phyloP scores from a whole-genome alignment of 2,888 invertebrate species.

The Salpingus planirostris region DNA sequence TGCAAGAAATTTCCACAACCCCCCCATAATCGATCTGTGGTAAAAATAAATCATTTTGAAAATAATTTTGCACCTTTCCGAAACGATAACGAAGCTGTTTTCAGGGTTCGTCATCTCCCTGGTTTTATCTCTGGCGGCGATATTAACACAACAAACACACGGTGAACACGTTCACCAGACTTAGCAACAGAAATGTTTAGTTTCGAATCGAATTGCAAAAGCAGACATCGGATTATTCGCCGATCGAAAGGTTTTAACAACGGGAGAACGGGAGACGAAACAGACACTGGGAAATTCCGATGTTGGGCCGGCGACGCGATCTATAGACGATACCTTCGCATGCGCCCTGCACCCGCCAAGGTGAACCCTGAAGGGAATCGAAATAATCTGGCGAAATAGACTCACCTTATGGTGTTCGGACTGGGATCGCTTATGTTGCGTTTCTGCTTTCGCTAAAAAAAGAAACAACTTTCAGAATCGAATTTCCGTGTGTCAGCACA shows the following conservation, averaged over 20 bases:
- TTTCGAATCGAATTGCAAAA: too few species aligned
- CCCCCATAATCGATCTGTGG: not conserved
- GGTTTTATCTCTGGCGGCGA: too few species aligned
- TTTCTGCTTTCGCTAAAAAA: slow-evolving; percentile 53
- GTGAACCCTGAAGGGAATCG: slow-evolving; percentile 1
- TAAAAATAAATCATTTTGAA: not conserved
- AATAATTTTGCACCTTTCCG: slow-evolving; percentile 9
- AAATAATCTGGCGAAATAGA: too few species aligned
- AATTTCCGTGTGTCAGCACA: not conserved
- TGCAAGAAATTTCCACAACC: too few species aligned
- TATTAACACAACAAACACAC: too few species aligned
- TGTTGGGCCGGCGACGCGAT: slow-evolving; percentile 12
- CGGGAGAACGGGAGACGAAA: slow-evolving; percentile 7
- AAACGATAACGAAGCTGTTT: slow-evolving; percentile 12
- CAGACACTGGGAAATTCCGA: slow-evolving; percentile 11
- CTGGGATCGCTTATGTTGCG: slow-evolving; percentile 67
- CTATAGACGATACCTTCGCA: slow-evolving; percentile 11
- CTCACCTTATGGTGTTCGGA: slow-evolving; percentile 56
- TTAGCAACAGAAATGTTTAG: too few species aligned
- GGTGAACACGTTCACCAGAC: too few species aligned
- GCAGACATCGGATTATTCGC: slow-evolving; percentile 1
- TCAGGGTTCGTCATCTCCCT: slow-evolving; percentile 14
- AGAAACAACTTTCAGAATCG: slow-evolving; percentile 5
- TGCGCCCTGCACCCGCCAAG: slow-evolving; percentile 10
- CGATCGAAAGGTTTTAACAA: not conserved